Base-by-base conservation (phyloP, 1,140 invertebrate species). In the Watersipora subatra region DNA sequence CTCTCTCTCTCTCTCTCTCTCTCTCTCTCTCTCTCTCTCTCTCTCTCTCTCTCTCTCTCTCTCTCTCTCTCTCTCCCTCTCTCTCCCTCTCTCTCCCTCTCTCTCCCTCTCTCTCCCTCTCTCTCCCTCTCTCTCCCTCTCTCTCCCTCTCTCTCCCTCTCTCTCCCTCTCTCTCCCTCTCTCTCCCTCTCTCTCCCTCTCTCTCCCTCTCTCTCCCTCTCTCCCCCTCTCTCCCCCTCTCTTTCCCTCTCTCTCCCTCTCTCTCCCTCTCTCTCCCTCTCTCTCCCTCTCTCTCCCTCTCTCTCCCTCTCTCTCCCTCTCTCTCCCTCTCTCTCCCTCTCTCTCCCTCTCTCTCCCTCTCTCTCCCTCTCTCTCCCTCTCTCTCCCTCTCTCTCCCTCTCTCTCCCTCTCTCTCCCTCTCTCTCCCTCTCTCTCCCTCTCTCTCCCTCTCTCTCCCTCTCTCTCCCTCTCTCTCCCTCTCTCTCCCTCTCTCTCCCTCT, bases 41-140 rank as follows among this genome's bases (percentile, higher is more conserved):
- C 46, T 55, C 46, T 55, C 46, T 55, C 46, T 55, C 46, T 55
- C 46, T 55, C 46, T 55, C 46, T 55, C 46, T 55, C 46, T 55
- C 46, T 55, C 46, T 55, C 46, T 55, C 46, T 55, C 46, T 55
- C 46, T 55, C 46, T 55, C 46, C 22, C 46, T 55, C 46, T 22
- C 22, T 55, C 46, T 55, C 46, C 22, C 46, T 55, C 46, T 55
- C 46, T 55, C 46, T 22, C 46, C 22, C 46, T 55, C 46, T 55
- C 46, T 55, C 46, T 55, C 46, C 46, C 46, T 55, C 22, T 55
- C 46, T 55, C 46, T 55, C 46, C 22, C 46, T 55, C 46, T 55
- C 46, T 55, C 46, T 55, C 46, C 22, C 46, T 55, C 46, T 55
- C 46, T 55, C 46, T 55, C 46, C 22, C 46, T 55, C 46, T 55